Conservation (phyloP, 2,888 invertebrate species). For the Melolontha melolontha region DNA sequence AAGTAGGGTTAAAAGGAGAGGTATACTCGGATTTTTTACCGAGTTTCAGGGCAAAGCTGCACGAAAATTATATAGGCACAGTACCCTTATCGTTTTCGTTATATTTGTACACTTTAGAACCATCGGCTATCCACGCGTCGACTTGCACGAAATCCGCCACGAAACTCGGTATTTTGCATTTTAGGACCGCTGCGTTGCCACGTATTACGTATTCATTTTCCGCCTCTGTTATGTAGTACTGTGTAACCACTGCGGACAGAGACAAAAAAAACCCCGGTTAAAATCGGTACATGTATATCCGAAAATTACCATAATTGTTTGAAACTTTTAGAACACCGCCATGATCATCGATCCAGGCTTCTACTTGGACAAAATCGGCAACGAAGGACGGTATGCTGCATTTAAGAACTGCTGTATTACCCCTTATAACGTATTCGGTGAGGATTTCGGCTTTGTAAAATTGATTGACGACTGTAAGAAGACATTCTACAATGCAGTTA, state of each 20-base stretch:
- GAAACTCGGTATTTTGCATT: slow-evolving; percentile 94
- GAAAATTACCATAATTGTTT: slow-evolving; percentile 67
- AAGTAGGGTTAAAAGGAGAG: not conserved
- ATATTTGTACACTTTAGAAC: slow-evolving; percentile 74
- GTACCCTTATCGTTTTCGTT: slow-evolving; percentile 63
- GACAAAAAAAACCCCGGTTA: slow-evolving; percentile 41
- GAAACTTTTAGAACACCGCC: slow-evolving; percentile 68
- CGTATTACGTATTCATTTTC: slow-evolving; percentile 95
- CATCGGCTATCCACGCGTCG: slow-evolving; percentile 86
- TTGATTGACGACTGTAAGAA: slow-evolving; percentile 84
- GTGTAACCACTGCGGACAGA: slow-evolving; percentile 81
- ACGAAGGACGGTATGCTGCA: slow-evolving; percentile 93
- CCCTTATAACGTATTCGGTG: slow-evolving; percentile 89
- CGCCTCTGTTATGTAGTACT: slow-evolving; percentile 90
- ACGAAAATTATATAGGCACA: not conserved
- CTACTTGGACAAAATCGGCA: slow-evolving; percentile 90
- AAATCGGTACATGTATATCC: not conserved
- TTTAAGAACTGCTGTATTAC: slow-evolving; percentile 88
- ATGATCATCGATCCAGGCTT: slow-evolving; percentile 82
- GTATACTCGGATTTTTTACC: slow-evolving; percentile 21
- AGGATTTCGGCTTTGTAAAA: slow-evolving; percentile 88
- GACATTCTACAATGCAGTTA: slow-evolving; percentile 8
- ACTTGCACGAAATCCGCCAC: slow-evolving; percentile 92
- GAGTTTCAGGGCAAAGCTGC: slow-evolving; percentile 34
- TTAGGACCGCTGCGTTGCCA: slow-evolving; percentile 91